Percentiles rank a stretch among this genome's conserved stretches.
phyloP scores from a whole-genome alignment of 2,888 invertebrate species.

The Oligia strigilis region DNA sequence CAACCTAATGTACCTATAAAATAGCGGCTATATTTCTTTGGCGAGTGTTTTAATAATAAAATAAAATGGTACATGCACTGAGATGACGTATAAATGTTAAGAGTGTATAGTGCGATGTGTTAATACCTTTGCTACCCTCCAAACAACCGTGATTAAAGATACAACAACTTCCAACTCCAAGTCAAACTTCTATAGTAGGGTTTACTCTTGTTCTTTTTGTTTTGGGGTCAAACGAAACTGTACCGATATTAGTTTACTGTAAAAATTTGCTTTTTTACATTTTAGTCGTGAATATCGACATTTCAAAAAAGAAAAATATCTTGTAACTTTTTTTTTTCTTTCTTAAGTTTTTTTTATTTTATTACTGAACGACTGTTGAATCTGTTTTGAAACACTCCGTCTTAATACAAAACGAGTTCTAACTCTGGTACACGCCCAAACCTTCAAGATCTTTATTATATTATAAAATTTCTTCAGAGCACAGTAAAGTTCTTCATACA shows the following conservation, averaged over 20 bases:
- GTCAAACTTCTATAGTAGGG: conserved; percentile 39
- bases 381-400: neutral
- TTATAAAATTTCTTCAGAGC: too few species aligned
- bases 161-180: conserved; percentile 33
- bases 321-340: too few species aligned
- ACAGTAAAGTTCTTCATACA: too few species aligned
- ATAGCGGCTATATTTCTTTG: neutral
- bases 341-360: neutral
- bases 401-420: too few species aligned
- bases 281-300: neutral
- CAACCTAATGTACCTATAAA: neutral
- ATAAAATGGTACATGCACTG: conserved; percentile 41
- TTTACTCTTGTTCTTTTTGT: conserved; percentile 2
- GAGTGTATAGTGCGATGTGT: conserved; percentile 46
- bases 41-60: neutral
- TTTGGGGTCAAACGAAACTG: conserved; percentile 32
- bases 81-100: conserved; percentile 35
- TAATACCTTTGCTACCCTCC: conserved; percentile 46
- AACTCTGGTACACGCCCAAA: neutral
- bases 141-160: conserved; percentile 39
- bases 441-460: too few species aligned
- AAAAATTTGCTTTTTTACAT: neutral
- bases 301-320: neutral
- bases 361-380: neutral
- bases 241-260: too few species aligned